A percentile compares a stretch with the other conserved stretches of the same genome.
phyloP scores from a whole-genome alignment of 2,888 invertebrate genomes.

The Eupithecia insigniata region DNA sequence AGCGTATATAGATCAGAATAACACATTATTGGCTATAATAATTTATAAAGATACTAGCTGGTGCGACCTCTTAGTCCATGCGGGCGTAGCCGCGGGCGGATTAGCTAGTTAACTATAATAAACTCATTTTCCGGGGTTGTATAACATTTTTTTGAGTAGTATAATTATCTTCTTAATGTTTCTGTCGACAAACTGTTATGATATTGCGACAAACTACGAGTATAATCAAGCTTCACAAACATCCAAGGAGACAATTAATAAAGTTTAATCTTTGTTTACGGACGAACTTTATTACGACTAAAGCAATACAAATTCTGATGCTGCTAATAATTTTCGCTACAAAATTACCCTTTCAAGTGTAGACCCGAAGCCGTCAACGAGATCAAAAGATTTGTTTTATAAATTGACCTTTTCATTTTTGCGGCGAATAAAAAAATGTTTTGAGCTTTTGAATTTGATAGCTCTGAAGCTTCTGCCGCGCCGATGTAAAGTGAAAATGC shows the following conservation, averaged over 20 bases:
- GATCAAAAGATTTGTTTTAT: constrained; percentile 37
- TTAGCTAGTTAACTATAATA: too few relatives aligned
- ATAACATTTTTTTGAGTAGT: too few relatives aligned
- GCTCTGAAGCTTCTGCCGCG: constrained; percentile 1
- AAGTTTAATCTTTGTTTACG: constrained; percentile 44
- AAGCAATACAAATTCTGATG: constrained; percentile 33
- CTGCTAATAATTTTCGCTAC: constrained; percentile 33
- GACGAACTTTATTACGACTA: constrained; percentile 41
- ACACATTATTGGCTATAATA: too few relatives aligned
- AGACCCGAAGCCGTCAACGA: constrained; percentile 27
- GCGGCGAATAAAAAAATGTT: constrained; percentile 11
- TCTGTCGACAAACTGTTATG: background rate
- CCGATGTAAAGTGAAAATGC: background rate
- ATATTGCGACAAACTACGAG: background rate
- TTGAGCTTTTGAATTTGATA: constrained; percentile 13
- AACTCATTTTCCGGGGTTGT: too few relatives aligned
- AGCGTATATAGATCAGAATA: too few relatives aligned
- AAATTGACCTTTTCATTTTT: constrained; percentile 32
- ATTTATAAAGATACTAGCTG: too few relatives aligned
- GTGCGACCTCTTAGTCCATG: too few relatives aligned
- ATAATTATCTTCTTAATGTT: too few relatives aligned
- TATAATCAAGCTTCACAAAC: constrained; percentile 32
- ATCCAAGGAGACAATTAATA: constrained; percentile 42
- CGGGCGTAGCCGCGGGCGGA: too few relatives aligned
- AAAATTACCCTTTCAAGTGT: constrained; percentile 37